These are phyloP conservation scores for Pteria penguin DNA, from an alignment of 2,888 invertebrate genomes.

Conservation along the genomic window DNA sequence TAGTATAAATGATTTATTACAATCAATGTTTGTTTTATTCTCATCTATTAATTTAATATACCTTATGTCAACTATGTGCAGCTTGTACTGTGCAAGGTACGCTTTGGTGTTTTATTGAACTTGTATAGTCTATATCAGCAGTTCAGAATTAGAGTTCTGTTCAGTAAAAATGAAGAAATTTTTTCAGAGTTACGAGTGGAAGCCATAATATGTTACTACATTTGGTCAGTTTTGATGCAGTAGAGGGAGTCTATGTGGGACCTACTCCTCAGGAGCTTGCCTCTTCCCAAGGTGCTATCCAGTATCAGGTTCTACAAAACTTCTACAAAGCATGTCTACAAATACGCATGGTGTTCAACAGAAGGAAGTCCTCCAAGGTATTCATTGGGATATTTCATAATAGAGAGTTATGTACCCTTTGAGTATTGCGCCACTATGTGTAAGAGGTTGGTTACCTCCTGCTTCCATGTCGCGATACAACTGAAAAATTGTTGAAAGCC, in stretches of 20 bases:
- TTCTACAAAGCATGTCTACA: slow-evolving; percentile 87
- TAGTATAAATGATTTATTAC: no score
- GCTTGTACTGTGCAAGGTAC: no score
- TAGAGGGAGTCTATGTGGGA: slow-evolving; percentile 87
- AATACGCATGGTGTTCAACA: slow-evolving; percentile 87
- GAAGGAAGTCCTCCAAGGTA: slow-evolving; percentile 2
- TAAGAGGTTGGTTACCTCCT: no score
- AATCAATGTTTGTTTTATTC: no score
- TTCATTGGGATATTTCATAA: no score
- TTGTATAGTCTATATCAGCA: no score
- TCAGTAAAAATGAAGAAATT: neutral
- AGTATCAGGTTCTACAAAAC: slow-evolving; percentile 85
- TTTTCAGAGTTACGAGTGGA: slow-evolving; percentile 83
- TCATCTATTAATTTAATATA: neutral
- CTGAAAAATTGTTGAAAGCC: no score
- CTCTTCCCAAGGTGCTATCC: slow-evolving; percentile 68
- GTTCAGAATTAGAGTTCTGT: no score
- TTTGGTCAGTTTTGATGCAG: slow-evolving; percentile 87
- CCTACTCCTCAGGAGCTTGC: slow-evolving; percentile 80
- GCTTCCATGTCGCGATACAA: no score
- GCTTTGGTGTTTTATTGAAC: no score
- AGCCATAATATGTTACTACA: slow-evolving; percentile 88
- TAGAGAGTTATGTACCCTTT: no score
- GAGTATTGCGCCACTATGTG: no score
- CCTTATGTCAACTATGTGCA: neutral